Percentiles rank a stretch among this genome's conserved stretches.
Conservation (phyloP, 2,797 vertebrate genomes). For the Sebastes baramenuke region DNA sequence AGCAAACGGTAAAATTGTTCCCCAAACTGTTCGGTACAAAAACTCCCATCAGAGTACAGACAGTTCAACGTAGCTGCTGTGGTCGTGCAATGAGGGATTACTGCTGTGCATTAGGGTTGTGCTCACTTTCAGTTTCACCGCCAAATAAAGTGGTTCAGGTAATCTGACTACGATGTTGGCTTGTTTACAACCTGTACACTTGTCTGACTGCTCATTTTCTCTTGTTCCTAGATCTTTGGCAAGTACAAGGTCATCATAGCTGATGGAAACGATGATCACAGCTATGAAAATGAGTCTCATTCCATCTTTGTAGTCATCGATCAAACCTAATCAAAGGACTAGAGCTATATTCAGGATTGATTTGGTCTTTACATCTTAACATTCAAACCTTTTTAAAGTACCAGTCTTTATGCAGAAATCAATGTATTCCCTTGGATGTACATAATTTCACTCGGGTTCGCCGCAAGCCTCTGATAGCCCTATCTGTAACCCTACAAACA, state of each 20-base stretch:
- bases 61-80: too few species aligned
- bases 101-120: neutral
- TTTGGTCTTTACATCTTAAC: neutral
- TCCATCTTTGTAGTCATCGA: neutral
- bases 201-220: neutral
- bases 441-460: slow-evolving; percentile 20
- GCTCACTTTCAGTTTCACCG: neutral
- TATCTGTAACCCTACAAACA: slow-evolving; percentile 19
- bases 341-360: neutral
- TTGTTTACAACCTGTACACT: neutral
- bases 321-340: neutral
- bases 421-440: slow-evolving; percentile 5
- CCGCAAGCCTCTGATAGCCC: slow-evolving; percentile 33
- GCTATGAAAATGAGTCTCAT: neutral
- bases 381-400: slow-evolving; percentile 2
- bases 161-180: neutral
- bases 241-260: neutral
- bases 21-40: neutral
- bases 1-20: neutral
- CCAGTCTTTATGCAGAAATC: neutral
- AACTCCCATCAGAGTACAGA: neutral
- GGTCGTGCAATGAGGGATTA: neutral
- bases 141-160: neutral
- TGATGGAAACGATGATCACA: neutral
- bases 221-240: neutral